Evolutionary conservation across 1,140 invertebrate genomes (phyloP), one percentile per base, ranked within the genome.

Genomic region (Agraylea sexmaculata): DNA sequence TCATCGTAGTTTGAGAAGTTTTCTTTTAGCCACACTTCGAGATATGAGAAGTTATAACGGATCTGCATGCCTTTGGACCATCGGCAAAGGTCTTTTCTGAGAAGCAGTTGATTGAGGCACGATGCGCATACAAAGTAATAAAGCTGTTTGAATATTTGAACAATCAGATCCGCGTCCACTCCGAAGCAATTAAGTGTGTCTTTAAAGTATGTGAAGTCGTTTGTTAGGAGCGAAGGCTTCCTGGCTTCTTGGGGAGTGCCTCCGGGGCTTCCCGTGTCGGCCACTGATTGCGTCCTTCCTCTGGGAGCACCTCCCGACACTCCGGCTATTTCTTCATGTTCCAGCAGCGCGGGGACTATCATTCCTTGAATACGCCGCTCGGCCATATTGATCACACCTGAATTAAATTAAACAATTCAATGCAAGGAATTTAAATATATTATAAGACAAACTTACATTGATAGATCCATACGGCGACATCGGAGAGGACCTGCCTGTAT

Each of bases 11-110:
- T 58, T 5, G 57, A 56, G 0, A 59, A 47, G 17, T 64, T 75
- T 37, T 94, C 89, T 40, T 89, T 73, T 25, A 83, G 78, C 90
- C 91, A 96, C 59, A 91, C 88, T 59, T 96, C 91, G 29, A 98
- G 68, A 55, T 91, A 85, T 7, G 85, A 90, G 21, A 96, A 63
- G 65, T 97, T 97, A 59, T 83, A 96, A 50, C 92, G 75, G 46
- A 99, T 96, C 57, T 97, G 89, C 75, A 97, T 88, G 2, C 93
- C 94, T 58, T 95, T 96, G 1, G 87, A 83, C 90, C 93, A 98
- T 61, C 93, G 87, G 58, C 94, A 99, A 42, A 97, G 76, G 50
- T 99, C 94, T 55, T 92, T 92, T n/a, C 94, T 74, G 30, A 98
- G 66, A 31, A 99, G 68, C 12, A 99, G 61, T 62, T 94, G 95